These are phyloP conservation scores for Fistularia tabacaria DNA, from an alignment of 2,797 vertebrate genomes.

Conservation along the genomic window DNA sequence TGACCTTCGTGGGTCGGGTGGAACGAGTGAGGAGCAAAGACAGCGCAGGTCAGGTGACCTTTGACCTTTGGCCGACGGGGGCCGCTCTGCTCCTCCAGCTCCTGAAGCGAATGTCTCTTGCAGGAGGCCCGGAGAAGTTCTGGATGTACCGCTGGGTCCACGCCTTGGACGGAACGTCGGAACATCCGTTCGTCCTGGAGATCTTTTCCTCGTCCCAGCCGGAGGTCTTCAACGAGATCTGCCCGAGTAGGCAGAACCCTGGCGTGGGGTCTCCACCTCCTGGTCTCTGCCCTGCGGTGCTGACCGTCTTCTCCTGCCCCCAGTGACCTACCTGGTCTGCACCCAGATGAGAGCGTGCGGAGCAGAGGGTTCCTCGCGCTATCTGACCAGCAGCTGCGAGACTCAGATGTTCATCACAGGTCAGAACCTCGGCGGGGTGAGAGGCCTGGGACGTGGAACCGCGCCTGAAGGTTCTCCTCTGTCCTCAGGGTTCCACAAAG, in stretches of 20 bases:
- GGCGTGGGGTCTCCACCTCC: neutral
- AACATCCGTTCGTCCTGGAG: slow-evolving; percentile 85
- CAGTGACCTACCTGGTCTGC: slow-evolving; percentile 85
- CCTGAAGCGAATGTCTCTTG: too few relatives aligned
- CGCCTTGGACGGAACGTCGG: slow-evolving; percentile 82
- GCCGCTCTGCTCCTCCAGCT: too few relatives aligned
- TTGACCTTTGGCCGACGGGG: neutral
- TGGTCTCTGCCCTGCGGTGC: neutral
- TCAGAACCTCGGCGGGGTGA: slow-evolving; percentile 35
- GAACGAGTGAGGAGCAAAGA: slow-evolving; percentile 83
- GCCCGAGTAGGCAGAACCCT: slow-evolving; percentile 70
- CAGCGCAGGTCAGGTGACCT: slow-evolving; percentile 67
- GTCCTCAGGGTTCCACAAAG: slow-evolving; percentile 79
- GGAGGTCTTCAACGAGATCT: slow-evolving; percentile 84
- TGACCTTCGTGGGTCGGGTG: slow-evolving; percentile 87
- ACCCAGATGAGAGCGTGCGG: slow-evolving; percentile 88
- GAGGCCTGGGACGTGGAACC: too few relatives aligned
- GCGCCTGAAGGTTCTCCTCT: too few relatives aligned
- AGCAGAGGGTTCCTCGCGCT: slow-evolving; percentile 71
- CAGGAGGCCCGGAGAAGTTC: slow-evolving; percentile 83
- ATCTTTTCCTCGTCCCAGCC: slow-evolving; percentile 91
- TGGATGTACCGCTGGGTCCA: slow-evolving; percentile 91
- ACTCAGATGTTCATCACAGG: slow-evolving; percentile 86
- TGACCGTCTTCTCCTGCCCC: neutral
- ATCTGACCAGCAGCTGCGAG: slow-evolving; percentile 89